phyloP scores from a whole-genome alignment of 2,888 invertebrate genomes.

The Morinoia aosen region DNA sequence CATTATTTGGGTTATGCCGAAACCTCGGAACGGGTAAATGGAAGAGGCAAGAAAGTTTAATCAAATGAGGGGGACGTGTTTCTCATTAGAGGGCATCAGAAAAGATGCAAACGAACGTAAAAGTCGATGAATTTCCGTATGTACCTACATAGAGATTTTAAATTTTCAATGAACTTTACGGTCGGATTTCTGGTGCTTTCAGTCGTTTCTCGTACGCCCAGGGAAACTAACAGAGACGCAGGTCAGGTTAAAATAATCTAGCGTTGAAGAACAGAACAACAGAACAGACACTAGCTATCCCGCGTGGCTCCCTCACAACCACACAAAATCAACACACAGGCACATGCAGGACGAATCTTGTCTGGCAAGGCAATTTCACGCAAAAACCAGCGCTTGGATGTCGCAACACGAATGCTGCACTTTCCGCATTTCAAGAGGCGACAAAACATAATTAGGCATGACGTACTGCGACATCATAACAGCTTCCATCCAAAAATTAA shows the following conservation, averaged over 20 bases:
- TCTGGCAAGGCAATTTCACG: not conserved
- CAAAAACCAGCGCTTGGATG: not conserved
- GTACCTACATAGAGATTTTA: not conserved
- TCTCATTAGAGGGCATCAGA: not conserved
- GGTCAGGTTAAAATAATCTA: not conserved
- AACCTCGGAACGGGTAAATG: not conserved
- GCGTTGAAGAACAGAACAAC: too few species aligned
- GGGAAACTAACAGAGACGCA: not conserved
- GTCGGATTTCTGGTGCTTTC: not conserved
- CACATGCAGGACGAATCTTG: not conserved
- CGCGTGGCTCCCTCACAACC: not conserved
- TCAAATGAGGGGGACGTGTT: not conserved
- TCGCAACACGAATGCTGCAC: slow-evolving; percentile 4
- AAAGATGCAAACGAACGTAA: not conserved
- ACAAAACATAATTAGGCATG: not conserved
- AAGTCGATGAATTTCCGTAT: not conserved
- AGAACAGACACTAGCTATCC: too few species aligned
- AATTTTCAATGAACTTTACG: not conserved
- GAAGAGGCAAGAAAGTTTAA: not conserved
- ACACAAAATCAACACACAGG: not conserved
- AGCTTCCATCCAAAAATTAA: not conserved
- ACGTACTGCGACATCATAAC: not conserved
- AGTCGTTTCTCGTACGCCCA: not conserved
- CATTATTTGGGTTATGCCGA: not conserved
- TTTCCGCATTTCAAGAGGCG: not conserved